Conservation (phyloP, 1,140 invertebrate species). For the Drosophila mauritiana region DNA sequence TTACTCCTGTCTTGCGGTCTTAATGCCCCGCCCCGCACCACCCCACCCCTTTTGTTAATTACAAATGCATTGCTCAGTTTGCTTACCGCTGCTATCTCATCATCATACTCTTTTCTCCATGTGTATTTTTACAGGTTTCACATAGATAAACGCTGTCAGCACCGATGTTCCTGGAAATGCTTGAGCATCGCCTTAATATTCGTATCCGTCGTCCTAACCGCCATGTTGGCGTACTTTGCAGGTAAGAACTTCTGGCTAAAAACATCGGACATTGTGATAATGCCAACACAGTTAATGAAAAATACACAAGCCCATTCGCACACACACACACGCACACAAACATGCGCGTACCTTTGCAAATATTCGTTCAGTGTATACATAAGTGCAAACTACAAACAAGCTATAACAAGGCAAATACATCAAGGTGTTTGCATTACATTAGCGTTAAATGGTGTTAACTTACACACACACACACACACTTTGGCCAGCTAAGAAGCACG, state of each 20-base stretch:
- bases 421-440: constrained; percentile 79
- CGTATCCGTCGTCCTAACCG: constrained; percentile 93
- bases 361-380: constrained; percentile 46
- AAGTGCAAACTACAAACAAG: constrained; percentile 43
- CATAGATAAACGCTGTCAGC: constrained; percentile 96
- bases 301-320: constrained; percentile 58
- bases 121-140: constrained; percentile 87
- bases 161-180: constrained; percentile 97
- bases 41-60: constrained; percentile 59
- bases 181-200: constrained; percentile 95
- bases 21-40: not conserved
- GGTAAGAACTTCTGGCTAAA: constrained; percentile 88
- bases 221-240: constrained; percentile 97
- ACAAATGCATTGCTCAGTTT: constrained; percentile 75
- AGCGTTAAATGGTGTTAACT: constrained; percentile 82
- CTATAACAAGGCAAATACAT: constrained; percentile 76
- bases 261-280: constrained; percentile 50
- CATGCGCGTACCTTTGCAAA: constrained; percentile 43
- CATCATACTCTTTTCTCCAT: constrained; percentile 22
- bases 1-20: constrained; percentile 51
- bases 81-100: constrained; percentile 20
- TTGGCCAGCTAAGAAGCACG: constrained; percentile 38
- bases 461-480: constrained; percentile 44
- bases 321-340: constrained; percentile 1
- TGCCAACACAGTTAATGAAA: constrained; percentile 73